Percentiles rank a stretch among this genome's conserved stretches.
Evolutionary conservation across 2,888 invertebrate species (phyloP).

Genomic region (Hirtodrosophila cameraria): DNA sequence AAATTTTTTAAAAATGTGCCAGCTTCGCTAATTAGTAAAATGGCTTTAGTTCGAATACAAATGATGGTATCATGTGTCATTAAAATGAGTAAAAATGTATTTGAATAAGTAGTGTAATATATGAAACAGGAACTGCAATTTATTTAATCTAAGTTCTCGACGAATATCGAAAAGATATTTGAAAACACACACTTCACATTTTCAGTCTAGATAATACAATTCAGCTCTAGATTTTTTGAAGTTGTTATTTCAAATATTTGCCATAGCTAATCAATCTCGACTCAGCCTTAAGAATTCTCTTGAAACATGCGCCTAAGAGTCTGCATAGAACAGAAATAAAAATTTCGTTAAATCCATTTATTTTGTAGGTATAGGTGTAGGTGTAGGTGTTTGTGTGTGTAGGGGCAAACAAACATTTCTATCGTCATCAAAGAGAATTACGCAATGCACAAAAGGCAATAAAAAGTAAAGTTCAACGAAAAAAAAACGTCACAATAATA

Average conservation of each 20-base stretch:
- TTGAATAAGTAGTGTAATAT: too few species aligned
- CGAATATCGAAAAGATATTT: too few species aligned
- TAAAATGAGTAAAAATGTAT: too few species aligned
- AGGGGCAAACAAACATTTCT: slow-evolving; percentile 5
- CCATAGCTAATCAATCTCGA: neutral
- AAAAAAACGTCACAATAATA: slow-evolving; percentile 25
- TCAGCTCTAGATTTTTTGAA: too few species aligned
- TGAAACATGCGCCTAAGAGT: slow-evolving; percentile 19
- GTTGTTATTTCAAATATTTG: neutral
- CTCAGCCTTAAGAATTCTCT: neutral
- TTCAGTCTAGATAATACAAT: too few species aligned
- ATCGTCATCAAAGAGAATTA: slow-evolving; percentile 38
- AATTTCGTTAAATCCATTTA: neutral
- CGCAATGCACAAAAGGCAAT: slow-evolving; percentile 32
- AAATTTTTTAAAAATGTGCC: too few species aligned
- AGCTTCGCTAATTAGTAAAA: too few species aligned
- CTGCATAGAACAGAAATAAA: slow-evolving; percentile 24
- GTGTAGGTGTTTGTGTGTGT: neutral
- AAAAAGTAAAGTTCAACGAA: neutral
- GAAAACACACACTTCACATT: too few species aligned
- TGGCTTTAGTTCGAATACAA: too few species aligned
- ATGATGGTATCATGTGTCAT: too few species aligned
- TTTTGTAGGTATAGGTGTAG: slow-evolving; percentile 34
- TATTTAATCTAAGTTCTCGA: too few species aligned
- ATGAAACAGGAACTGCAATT: too few species aligned